These are phyloP conservation scores for Gallirallus australis DNA, from an alignment of 2,797 vertebrate species.

Conservation along the genomic window DNA sequence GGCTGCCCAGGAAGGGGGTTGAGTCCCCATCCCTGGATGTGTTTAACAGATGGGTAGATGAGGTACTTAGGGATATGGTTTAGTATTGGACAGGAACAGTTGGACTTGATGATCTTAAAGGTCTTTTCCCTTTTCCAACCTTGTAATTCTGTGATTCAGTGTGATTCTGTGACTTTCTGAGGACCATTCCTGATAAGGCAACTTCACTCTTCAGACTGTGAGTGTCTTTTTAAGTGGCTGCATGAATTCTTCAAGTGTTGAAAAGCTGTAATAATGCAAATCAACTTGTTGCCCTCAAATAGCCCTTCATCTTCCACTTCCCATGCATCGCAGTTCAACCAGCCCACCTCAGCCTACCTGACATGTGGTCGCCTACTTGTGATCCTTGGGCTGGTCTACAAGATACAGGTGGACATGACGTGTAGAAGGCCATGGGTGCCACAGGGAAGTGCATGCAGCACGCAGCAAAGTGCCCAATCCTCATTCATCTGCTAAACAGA, in stretches of 20 bases:
- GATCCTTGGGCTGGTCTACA: not conserved
- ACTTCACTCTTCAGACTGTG: not conserved
- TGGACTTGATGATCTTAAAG: too few relatives aligned
- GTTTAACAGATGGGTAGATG: too few relatives aligned
- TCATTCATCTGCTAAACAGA: accelerated
- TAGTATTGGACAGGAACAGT: too few relatives aligned
- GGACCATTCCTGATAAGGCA: not conserved
- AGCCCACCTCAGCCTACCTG: not conserved
- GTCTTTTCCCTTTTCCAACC: too few relatives aligned
- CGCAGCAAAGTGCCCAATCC: not conserved
- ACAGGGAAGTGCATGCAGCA: accelerated
- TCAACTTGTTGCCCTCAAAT: not conserved
- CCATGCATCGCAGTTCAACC: not conserved
- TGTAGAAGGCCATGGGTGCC: accelerated
- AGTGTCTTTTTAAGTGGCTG: not conserved
- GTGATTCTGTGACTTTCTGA: not conserved
- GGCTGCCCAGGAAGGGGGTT: too few relatives aligned
- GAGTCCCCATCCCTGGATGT: too few relatives aligned
- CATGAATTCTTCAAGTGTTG: not conserved
- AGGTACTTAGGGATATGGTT: too few relatives aligned
- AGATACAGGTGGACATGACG: not conserved
- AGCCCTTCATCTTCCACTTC: not conserved
- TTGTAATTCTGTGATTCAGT: too few relatives aligned
- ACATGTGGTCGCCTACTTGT: accelerated
- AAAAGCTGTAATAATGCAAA: not conserved